Percentiles rank a stretch among this genome's conserved stretches.
These are phyloP conservation scores for Alsophila aescularia DNA, from an alignment of 2,888 invertebrate genomes.

Conservation along the genomic window DNA sequence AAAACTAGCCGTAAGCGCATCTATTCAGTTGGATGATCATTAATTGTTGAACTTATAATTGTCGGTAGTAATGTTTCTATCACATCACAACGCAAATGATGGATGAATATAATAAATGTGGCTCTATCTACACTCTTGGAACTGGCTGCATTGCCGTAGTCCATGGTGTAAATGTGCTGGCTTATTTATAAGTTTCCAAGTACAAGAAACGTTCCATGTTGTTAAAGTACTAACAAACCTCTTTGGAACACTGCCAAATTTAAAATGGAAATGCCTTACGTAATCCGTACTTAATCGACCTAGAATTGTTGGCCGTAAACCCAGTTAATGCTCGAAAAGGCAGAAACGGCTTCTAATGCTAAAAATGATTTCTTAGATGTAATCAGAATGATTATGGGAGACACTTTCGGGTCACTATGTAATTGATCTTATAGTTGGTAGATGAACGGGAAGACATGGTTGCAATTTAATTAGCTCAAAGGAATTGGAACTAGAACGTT, in stretches of 20 bases:
- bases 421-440: slow-evolving; percentile 9
- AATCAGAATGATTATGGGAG: slow-evolving; percentile 15
- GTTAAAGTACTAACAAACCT: slow-evolving; percentile 13
- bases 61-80: too few relatives aligned
- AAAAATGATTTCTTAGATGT: not conserved
- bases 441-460: slow-evolving; percentile 9
- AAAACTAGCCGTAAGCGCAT: too few relatives aligned
- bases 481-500: slow-evolving; percentile 20
- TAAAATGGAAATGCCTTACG: slow-evolving; percentile 29
- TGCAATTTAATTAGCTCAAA: slow-evolving; percentile 18
- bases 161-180: too few relatives aligned
- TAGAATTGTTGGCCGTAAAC: slow-evolving; percentile 22
- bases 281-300: slow-evolving; percentile 27
- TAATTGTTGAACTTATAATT: not conserved
- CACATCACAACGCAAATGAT: too few relatives aligned
- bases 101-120: too few relatives aligned
- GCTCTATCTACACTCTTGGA: too few relatives aligned
- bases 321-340: slow-evolving; percentile 7
- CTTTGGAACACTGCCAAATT: slow-evolving; percentile 31
- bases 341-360: not conserved
- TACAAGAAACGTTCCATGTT: not conserved
- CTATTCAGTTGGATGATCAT: not conserved
- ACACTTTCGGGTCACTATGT: slow-evolving; percentile 1
- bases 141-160: too few relatives aligned
- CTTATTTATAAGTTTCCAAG: too few relatives aligned